Conservation (phyloP, 2,797 vertebrate genomes). For the Ctenochaetus hawaiiensis region DNA sequence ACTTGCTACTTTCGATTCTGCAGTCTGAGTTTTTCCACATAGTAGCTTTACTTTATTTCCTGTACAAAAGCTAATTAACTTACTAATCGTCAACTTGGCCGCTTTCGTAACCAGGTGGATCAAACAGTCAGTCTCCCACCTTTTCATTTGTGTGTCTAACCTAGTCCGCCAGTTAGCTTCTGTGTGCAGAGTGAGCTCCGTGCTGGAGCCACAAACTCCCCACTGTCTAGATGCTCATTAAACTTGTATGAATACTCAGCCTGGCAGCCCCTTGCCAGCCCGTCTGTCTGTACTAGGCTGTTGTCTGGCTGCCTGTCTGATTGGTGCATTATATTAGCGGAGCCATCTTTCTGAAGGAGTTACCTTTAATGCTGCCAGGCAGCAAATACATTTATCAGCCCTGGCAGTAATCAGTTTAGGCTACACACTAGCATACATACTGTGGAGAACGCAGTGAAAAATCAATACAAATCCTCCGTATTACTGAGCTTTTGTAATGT, state of each 20-base stretch:
- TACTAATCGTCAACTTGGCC: slow-evolving; percentile 3
- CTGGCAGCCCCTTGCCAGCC: slow-evolving; percentile 76
- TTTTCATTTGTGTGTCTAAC: slow-evolving; percentile 68
- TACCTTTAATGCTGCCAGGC: slow-evolving; percentile 56
- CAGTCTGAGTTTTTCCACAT: slow-evolving; percentile 2
- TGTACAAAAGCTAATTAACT: slow-evolving; percentile 30
- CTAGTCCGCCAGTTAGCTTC: slow-evolving; percentile 55
- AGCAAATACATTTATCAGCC: slow-evolving; percentile 61
- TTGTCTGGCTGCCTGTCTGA: slow-evolving; percentile 70
- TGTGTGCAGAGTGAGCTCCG: slow-evolving; percentile 64
- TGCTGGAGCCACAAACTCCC: slow-evolving; percentile 75
- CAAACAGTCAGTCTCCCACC: slow-evolving; percentile 62
- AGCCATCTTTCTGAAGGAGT: slow-evolving; percentile 56
- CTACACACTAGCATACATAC: slow-evolving; percentile 50
- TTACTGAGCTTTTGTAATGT: slow-evolving; percentile 39
- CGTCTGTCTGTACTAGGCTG: slow-evolving; percentile 69
- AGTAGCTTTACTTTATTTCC: slow-evolving; percentile 17
- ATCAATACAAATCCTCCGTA: slow-evolving; percentile 53
- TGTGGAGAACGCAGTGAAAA: slow-evolving; percentile 40
- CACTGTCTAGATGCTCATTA: slow-evolving; percentile 84
- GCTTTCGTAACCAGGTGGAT: slow-evolving; percentile 20
- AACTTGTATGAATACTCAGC: slow-evolving; percentile 85
- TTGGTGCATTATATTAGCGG: slow-evolving; percentile 61
- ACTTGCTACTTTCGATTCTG: slow-evolving; percentile 26
- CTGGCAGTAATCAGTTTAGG: slow-evolving; percentile 60